Base-by-base conservation (phyloP, 2,888 invertebrate species). In the Lingula anatina region DNA sequence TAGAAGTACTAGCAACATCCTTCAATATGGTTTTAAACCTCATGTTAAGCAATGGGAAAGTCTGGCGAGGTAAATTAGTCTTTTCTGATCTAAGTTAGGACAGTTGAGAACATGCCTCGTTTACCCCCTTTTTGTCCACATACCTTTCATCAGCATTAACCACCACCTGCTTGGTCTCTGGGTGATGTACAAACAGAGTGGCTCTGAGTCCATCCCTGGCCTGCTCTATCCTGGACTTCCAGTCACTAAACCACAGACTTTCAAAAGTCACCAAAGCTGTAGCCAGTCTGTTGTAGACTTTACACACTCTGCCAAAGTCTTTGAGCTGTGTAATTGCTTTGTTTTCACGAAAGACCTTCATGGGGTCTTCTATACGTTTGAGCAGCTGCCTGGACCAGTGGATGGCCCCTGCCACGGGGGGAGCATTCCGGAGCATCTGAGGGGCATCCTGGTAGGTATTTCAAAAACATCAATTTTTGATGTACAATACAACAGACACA, bases 331-430 rank as follows among this genome's bases (percentile, higher is more conserved):
- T 68, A 44, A 76, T 68, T 24, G 73, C 70, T 46, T 65, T 67
- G 55, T 66, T 71, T 51, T 73, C 70, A 3, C 68, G 51, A 62
- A 76, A 76, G 5, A 71, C 51, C 52, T 70, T 71, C 76, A 76
- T 77, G 5, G 76, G 75, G 44, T 75, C 72, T 50, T 76, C 75
- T 28, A 77, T 75, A 28, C 69, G 59, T 42, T 68, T 69, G 9
- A 75, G 62, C 18, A 76, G 59, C 51, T 73, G 72, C 21, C 75
- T 57, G 3, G 71, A 65, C 77, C 77, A 77, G 50, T 68, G 64
- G 47, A 77, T 73, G 40, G 76, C 75, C 3, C 77, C 76, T 26
- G 71, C 75, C n/a, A 71, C 70, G 36, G 71, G 73, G 3, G 76
- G 76, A 21, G 73, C 72, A 59, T 76, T 75, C 37, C 75, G 57